Evolutionary conservation across 2,888 invertebrate genomes (phyloP).

Genomic region (Thymelicus acteon): DNA sequence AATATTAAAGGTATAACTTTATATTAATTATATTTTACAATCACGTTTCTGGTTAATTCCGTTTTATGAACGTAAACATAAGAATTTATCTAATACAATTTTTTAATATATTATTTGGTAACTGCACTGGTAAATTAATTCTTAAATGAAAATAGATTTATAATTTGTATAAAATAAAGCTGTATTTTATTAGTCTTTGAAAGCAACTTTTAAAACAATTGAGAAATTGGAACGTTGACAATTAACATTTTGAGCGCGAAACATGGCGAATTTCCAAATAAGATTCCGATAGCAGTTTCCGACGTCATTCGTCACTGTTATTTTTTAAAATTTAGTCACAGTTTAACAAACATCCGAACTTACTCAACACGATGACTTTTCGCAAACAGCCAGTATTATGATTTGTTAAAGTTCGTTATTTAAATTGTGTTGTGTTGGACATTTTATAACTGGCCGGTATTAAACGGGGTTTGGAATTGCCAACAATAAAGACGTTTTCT

Average conservation of each 20-base stretch:
- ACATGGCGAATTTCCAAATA: constrained; percentile 23
- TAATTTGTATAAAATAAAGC: background rate
- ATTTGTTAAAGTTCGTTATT: constrained; percentile 7
- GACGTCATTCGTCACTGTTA: constrained; percentile 32
- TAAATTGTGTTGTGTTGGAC: background rate
- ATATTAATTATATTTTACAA: too few relatives aligned
- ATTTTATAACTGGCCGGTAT: background rate
- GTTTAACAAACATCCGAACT: constrained; percentile 40
- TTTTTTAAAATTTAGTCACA: constrained; percentile 45
- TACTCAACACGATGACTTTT: constrained; percentile 26
- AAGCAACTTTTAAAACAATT: background rate
- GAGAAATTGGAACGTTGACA: background rate
- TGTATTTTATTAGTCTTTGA: background rate
- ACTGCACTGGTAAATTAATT: too few relatives aligned
- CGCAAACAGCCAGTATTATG: constrained; percentile 10
- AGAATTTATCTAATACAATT: too few relatives aligned
- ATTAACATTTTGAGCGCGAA: constrained; percentile 15
- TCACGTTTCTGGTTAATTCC: too few relatives aligned
- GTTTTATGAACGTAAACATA: too few relatives aligned
- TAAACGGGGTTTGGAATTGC: background rate
- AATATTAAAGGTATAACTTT: too few relatives aligned
- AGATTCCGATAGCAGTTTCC: constrained; percentile 24
- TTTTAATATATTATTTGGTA: too few relatives aligned
- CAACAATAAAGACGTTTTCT: too few relatives aligned
- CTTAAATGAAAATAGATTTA: too few relatives aligned